Base-by-base conservation (phyloP, 2,888 invertebrate genomes). In the Lithophane leautieri region DNA sequence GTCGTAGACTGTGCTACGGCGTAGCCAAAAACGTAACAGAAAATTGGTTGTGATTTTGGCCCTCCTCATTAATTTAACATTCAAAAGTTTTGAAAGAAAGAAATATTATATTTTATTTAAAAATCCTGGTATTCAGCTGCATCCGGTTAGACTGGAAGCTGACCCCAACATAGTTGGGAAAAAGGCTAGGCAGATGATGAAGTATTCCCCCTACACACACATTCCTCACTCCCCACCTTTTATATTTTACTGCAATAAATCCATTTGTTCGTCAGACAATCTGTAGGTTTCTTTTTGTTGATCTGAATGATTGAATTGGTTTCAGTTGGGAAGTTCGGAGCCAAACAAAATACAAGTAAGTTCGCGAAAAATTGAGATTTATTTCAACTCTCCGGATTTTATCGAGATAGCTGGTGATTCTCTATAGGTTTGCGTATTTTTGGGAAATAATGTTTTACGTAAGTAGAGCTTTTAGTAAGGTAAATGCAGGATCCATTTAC, bases 291-390 rank as follows among this genome's bases (percentile, higher is more conserved):
- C 60, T 69, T 73, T 73, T 78, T 78, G 63, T 79, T 77, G 56
- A 16, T 25, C 50, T 81, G 76, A 86, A 78, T 86, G 78, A 86
- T 86, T 81, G 75, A 76, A 85, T 77, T 71, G 68, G 58, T 68
- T 73, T 81, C 66, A 73, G 56, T 56, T 58, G 52, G 70, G 79
- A 73, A 76, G 73, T 81, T 70, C 25, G 56, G 52, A 66, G 63
- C 56, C 65, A 66, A 77, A 76, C 58, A 63, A 70, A 86, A 82
- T 71, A 73, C 75, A 80, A 78, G 25, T 60, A 12, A 25, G 22
- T n/a, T 44, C 19, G 42, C 11, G 76, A 76, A 71, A 73, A 63
- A 81, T 70, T 44, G 42, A 63, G 74, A 84, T 86, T 84, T 85
- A 79, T 86, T 50, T 61, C 44, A 25, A 28, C 54, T 70, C 66